phyloP scores from a whole-genome alignment of 2,113 vertebrate species.

The Castor canadensis region DNA sequence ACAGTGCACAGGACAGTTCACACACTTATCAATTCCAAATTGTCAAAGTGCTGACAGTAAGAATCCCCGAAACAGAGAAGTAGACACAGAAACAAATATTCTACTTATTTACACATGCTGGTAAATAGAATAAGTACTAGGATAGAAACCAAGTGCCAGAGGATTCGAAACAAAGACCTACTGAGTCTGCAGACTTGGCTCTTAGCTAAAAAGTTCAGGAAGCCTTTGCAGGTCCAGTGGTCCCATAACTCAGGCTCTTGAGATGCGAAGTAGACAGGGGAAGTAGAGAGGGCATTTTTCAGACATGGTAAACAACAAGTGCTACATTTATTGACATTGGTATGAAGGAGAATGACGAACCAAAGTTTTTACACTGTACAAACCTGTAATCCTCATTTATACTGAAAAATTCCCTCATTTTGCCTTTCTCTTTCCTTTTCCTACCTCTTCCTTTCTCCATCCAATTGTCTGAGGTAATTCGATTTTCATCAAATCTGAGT shows the following conservation, averaged over 20 bases:
- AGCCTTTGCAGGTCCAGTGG: not conserved
- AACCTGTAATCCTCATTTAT: not conserved
- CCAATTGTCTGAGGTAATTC: not conserved
- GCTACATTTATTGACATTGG: not conserved
- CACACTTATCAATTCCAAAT: too few relatives aligned
- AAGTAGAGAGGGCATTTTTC: not conserved
- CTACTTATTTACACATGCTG: not conserved
- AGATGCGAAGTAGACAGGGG: not conserved
- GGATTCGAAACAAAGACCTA: not conserved
- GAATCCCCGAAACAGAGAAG: not conserved
- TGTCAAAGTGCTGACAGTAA: rapidly evolving
- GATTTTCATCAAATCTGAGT: not conserved
- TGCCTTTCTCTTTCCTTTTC: not conserved
- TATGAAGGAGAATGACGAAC: not conserved
- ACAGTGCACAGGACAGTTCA: not conserved
- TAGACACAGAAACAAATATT: rapidly evolving
- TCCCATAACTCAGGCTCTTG: too few relatives aligned
- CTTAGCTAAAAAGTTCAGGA: not conserved
- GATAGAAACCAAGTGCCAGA: not conserved
- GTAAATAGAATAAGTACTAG: not conserved
- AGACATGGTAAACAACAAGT: not conserved
- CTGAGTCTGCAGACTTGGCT: too few relatives aligned
- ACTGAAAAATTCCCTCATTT: not conserved
- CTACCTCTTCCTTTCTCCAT: not conserved
- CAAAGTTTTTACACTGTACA: not conserved